phyloP scores from a whole-genome alignment of 2,113 vertebrate genomes.

The Caranx melampygus region DNA sequence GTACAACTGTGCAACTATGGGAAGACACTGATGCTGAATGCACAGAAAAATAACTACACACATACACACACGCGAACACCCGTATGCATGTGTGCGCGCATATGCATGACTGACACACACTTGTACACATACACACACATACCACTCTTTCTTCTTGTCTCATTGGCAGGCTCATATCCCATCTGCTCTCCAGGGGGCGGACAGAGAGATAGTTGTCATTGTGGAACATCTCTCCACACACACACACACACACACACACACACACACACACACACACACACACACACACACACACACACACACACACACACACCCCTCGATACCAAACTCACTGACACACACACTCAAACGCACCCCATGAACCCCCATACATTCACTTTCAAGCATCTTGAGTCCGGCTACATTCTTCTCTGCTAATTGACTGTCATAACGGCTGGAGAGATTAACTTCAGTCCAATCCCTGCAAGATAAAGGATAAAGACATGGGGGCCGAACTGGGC shows the following conservation, averaged over 20 bases:
- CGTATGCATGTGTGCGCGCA: conserved; percentile 68
- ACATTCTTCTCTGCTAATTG: conserved; percentile 85
- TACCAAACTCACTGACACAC: conserved; percentile 47
- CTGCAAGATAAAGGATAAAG: conserved; percentile 78
- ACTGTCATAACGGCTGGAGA: conserved; percentile 82
- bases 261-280: conserved; percentile 34
- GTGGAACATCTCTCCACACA: conserved; percentile 72
- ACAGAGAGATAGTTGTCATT: conserved; percentile 79
- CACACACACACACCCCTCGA: background rate
- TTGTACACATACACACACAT: conserved; percentile 18
- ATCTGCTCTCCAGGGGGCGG: conserved; percentile 81
- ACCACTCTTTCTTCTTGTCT: conserved; percentile 73
- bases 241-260: conserved; percentile 26
- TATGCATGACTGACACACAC: conserved; percentile 70
- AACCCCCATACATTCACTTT: conserved; percentile 60
- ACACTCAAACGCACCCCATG: conserved; percentile 30
- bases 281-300: too few species aligned
- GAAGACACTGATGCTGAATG: conserved; percentile 35
- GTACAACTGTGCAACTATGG: conserved; percentile 45
- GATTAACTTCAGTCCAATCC: conserved; percentile 84
- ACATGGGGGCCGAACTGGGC: conserved; percentile 63
- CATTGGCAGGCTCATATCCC: conserved; percentile 79
- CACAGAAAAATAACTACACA: conserved; percentile 33
- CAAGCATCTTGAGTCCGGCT: conserved; percentile 59
- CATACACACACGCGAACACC: conserved; percentile 20